Base-by-base conservation (phyloP, 2,888 invertebrate genomes). In the Acheta domesticus region DNA sequence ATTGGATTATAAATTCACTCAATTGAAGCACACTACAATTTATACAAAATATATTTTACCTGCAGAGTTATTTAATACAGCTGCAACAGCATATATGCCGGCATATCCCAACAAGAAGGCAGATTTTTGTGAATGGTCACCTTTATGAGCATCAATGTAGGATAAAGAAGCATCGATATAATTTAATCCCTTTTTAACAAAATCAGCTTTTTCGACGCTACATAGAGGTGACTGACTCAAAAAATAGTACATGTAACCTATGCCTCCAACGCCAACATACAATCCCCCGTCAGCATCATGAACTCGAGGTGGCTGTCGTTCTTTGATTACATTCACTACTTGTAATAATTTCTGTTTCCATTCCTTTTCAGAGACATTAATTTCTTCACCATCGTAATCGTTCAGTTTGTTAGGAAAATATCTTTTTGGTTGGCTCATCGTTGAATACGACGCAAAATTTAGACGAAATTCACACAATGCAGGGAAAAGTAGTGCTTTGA, bases 81-180 rank as follows among this genome's bases (percentile, higher is more conserved):
- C 89, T 1, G 93, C 92, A 2, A 95, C 87, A 1, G 94, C 94
- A 84, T 91, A 92, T 8, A 93, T 91, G 0, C 96, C 96, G 14
- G 92, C 92, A 84, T 92, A 92, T 2, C 96, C 96, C n/a, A 94
- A 89, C 19, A 96, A 86, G 86, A 95, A 94, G 0, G 93, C 91
- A 19, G 91, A 92, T 77, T 90, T 88, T 81, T 93, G 92, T n/a
- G 87, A 83, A 84, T 89, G 85, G 81, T 88, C 89, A 76, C 86
- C 81, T 79, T 81, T 86, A 81, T 86, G 86, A n/a, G 86, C 86
- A n/a, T 86, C 85, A 12, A 88, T 87, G 79, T 89, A 89, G 74
- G 89, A 87, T 80, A 93, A 85, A 2, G 93, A 91, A 14, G 91
- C 91, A 78, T 89, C 87, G 21, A 93, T 86, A 84, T 93, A 93